Base-by-base conservation (phyloP, 2,888 invertebrate species). In the Seira ritae region DNA sequence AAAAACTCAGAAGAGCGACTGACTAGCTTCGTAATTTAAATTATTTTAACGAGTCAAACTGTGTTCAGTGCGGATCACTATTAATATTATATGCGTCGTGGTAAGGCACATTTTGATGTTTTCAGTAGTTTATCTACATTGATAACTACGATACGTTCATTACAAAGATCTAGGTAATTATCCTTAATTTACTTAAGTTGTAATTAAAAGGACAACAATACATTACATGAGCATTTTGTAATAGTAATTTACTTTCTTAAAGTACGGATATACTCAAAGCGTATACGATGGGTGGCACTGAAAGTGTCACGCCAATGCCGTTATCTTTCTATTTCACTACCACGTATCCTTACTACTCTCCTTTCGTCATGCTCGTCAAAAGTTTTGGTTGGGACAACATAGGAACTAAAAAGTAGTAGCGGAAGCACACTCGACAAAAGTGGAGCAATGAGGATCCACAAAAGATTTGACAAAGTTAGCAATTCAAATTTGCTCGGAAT, bases 351-450 rank as follows among this genome's bases (percentile, higher is more conserved):
- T 31, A 8, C 8, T 31, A 31, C 31, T 31, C 31, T 55, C 17
- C 15, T 55, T n/a, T 55, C 55, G 12, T 55, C 55, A 55, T 55
- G 31, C 31, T 31, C 31, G 2, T 31, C 3, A 31, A 22, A 20
- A 19, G 22, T 22, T 20, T 62, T 22, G 20, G 8, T 20, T 20
- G 62, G 19, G 62, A 20, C 22, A 20, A 20, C 1, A 22, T 62
- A 62, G 23, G 66, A 74, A 20, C 60, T 66, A 62, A 74, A 74
- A 37, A 74, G 74, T 10, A 31, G 42, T 62, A 65, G 31, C 24
- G 74, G 68, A 68, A 73, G 80, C 67, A 70, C 81, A 81, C 81
- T 81, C 67, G 81, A 76, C 62, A 31, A 22, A 24, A 66, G 71
- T n/a, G 55, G 68, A 22, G 60, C 19, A 23, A 62, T 42, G 6